Percentiles rank a stretch among this genome's conserved stretches.
Evolutionary conservation across 1,140 invertebrate species (phyloP).

Genomic region (Formica exsecta): DNA sequence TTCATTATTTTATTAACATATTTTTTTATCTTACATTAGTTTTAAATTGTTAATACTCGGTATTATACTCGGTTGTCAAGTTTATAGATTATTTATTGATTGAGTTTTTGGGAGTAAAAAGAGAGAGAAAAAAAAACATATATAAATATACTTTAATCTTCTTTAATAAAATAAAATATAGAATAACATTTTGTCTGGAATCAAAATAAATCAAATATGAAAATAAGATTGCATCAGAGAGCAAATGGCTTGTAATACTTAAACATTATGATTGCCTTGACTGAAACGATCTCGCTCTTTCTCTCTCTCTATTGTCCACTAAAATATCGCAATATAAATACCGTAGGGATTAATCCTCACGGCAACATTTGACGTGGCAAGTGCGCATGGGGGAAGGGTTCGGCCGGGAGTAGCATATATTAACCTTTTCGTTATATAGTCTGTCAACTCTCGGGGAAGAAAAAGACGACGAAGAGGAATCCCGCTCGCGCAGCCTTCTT

Average conservation of each 20-base stretch:
- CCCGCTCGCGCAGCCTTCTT: conserved; percentile 38
- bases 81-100: conserved; percentile 6
- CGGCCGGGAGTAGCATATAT: conserved; percentile 69
- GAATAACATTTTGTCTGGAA: not conserved
- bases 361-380: conserved; percentile 61
- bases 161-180: not conserved
- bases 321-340: conserved; percentile 74
- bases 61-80: not conserved
- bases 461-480: conserved; percentile 57
- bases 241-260: not conserved
- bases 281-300: conserved; percentile 43
- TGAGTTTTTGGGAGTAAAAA: not conserved
- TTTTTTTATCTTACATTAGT: too few species aligned
- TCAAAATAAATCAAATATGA: not conserved
- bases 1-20: too few species aligned
- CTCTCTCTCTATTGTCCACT: conserved; percentile 49
- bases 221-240: not conserved
- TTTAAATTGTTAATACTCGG: too few species aligned
- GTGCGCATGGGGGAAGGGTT: conserved; percentile 48
- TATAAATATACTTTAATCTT: not conserved
- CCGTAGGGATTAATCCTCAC: conserved; percentile 65
- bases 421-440: conserved; percentile 70
- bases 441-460: conserved; percentile 40
- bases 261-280: not conserved
- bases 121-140: too few species aligned